These are phyloP conservation scores for Tetragonisca angustula DNA, from an alignment of 2,888 invertebrate species.

Conservation along the genomic window DNA sequence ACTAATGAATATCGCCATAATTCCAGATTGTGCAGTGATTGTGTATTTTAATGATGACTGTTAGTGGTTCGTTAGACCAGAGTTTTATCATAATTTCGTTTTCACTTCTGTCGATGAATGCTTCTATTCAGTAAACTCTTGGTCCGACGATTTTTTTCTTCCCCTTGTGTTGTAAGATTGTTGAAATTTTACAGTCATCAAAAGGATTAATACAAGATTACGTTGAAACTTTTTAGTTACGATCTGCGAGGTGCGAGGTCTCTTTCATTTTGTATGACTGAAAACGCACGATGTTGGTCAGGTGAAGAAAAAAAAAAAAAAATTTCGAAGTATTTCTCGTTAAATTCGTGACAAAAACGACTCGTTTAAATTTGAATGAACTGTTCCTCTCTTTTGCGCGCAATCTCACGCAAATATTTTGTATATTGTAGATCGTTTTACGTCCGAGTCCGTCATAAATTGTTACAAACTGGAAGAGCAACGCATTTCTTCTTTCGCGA, in stretches of 20 bases:
- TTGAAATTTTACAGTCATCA: not conserved
- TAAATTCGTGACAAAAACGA: not conserved
- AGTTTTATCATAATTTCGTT: not conserved
- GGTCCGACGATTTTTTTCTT: not conserved
- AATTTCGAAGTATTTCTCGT: not conserved
- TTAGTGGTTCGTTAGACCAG: not conserved
- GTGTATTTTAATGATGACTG: not conserved
- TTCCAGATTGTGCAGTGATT: not conserved
- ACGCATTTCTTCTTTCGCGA: not conserved
- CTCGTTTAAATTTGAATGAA: constrained; percentile 2
- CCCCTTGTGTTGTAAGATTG: not conserved
- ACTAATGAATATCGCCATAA: not conserved
- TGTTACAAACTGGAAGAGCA: not conserved
- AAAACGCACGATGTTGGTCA: not conserved
- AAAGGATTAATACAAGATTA: no score
- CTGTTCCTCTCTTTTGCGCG: not conserved
- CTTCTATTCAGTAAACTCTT: not conserved
- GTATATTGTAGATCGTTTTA: not conserved
- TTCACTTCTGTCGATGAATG: not conserved
- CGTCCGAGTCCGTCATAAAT: not conserved
- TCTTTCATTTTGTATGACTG: not conserved
- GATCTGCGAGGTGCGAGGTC: not conserved
- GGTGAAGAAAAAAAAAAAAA: no score
- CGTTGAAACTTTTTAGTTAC: not conserved
- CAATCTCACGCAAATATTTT: constrained; percentile 9